These are phyloP conservation scores for Mythimna albipuncta DNA, from an alignment of 2,888 invertebrate species.

Conservation along the genomic window DNA sequence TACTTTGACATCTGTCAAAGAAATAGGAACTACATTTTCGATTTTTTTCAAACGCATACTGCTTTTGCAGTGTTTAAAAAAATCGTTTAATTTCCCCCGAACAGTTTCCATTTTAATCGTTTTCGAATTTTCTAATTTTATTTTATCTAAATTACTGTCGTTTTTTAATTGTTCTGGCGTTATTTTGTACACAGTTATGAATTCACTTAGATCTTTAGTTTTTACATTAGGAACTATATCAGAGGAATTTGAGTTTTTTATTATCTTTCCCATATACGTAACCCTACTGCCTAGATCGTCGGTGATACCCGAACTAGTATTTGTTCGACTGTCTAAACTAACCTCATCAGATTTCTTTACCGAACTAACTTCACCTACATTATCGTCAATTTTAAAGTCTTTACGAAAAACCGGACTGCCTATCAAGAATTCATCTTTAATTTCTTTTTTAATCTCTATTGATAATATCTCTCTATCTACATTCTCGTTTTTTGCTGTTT, in stretches of 20 bases:
- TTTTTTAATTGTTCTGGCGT: conserved; percentile 37
- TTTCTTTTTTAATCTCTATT: conserved; percentile 38
- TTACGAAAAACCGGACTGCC: conserved; percentile 23
- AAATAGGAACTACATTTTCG: conserved; percentile 18
- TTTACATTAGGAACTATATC: conserved; percentile 25
- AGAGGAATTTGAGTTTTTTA: conserved; percentile 8
- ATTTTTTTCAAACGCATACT: conserved; percentile 51
- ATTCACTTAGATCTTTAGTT: conserved; percentile 59
- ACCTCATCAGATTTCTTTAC: conserved; percentile 22
- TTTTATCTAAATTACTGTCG: background rate
- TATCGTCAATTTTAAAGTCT: conserved; percentile 65
- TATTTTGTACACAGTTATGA: conserved; percentile 71
- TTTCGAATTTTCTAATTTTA: conserved; percentile 21
- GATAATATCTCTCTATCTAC: conserved; percentile 23
- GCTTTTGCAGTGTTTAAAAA: conserved; percentile 70
- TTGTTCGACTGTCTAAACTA: conserved; percentile 27
- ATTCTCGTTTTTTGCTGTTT: conserved; percentile 20
- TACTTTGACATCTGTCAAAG: conserved; percentile 46
- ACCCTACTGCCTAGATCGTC: background rate
- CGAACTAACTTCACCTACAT: conserved; percentile 1
- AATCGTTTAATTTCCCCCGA: conserved; percentile 57
- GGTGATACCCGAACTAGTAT: conserved; percentile 21
- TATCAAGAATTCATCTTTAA: conserved; percentile 27
- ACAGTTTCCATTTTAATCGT: conserved; percentile 39
- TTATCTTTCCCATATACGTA: conserved; percentile 2